Evolutionary conservation across 2,113 vertebrate species (phyloP), one percentile per base, ranked within the genome.

Genomic region (Syngnathoides biaculeatus): DNA sequence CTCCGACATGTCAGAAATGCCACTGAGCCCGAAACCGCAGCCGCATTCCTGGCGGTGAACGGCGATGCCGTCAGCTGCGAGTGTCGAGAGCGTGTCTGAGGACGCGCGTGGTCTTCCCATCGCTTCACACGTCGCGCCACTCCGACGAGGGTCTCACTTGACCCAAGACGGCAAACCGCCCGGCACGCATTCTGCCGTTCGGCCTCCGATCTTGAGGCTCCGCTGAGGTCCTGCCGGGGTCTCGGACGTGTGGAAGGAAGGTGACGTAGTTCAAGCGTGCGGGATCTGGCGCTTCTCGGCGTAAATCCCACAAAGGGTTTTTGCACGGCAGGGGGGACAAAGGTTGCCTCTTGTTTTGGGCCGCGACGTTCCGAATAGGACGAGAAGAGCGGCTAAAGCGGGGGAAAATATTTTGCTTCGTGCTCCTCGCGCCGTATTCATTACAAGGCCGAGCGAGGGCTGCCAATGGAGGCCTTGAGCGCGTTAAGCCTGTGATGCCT

Each of bases 251-350:
- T 79, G 60, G 72, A 79, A 72, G 73, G 78, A 79, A 78, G 77
- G 74, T 76, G 82, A 72, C 80, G 80, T 61, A 84, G 86, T 78
- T 82, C 72, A 88, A 87, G 79, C 79, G 83, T 85, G 74, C 63
- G 45, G 69, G 82, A 89, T 86, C 71, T 83, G 78, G 71, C 48
- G 26, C 72, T 69, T 86, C 71, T 76, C 74, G 43, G 68, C 83
- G 68, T 65, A 72, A 81, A 87, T 83, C 86, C 83, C 77, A 59
- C 40, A 52, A 80, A 80, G 80, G 83, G 79, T 86, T 80, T 63
- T 80, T 63, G 79, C 75, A 78, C 74, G 74, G 70, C 65, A 39
- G n/a, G 4, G 47, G 53, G 79, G 67, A 84, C 83, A 87, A 83
- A 78, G 81, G 62, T 17, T 52, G 59, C 65, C 67, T 86, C 79